A percentile compares a stretch with the other conserved stretches of the same genome.
Evolutionary conservation across 2,113 vertebrate genomes (phyloP).

Genomic region (Scytalopus superciliaris): DNA sequence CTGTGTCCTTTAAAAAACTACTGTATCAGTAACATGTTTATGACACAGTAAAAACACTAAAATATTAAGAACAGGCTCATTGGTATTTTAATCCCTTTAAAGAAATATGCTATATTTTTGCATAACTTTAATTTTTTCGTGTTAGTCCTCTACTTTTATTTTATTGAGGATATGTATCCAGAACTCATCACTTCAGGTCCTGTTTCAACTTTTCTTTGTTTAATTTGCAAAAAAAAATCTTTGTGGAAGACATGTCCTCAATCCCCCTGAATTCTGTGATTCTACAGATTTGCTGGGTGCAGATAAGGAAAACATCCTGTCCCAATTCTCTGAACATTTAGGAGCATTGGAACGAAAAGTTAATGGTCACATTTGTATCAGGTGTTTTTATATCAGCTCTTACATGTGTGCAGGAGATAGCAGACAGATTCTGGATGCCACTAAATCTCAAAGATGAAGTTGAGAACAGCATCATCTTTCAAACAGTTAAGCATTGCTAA

Average conservation of each 20-base stretch:
- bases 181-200: neutral
- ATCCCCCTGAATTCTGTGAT: neutral
- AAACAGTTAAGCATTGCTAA: constrained; percentile 9
- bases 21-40: neutral
- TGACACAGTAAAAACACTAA: neutral
- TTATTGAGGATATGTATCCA: neutral
- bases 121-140: neutral
- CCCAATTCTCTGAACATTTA: neutral
- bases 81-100: neutral
- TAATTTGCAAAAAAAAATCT: neutral
- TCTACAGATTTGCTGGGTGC: neutral
- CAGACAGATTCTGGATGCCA: neutral
- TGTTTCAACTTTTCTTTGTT: neutral
- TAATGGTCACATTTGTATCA: neutral
- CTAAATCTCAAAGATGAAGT: neutral
- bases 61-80: neutral
- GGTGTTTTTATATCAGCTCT: neutral
- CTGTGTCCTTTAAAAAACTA: constrained; percentile 32
- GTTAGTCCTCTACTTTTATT: neutral
- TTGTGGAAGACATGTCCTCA: neutral
- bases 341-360: neutral
- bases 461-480: constrained; percentile 1
- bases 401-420: neutral
- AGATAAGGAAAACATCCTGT: neutral
- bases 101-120: neutral